These are phyloP conservation scores for Oreortyx pictus DNA, from an alignment of 2,797 vertebrate genomes.

Conservation along the genomic window DNA sequence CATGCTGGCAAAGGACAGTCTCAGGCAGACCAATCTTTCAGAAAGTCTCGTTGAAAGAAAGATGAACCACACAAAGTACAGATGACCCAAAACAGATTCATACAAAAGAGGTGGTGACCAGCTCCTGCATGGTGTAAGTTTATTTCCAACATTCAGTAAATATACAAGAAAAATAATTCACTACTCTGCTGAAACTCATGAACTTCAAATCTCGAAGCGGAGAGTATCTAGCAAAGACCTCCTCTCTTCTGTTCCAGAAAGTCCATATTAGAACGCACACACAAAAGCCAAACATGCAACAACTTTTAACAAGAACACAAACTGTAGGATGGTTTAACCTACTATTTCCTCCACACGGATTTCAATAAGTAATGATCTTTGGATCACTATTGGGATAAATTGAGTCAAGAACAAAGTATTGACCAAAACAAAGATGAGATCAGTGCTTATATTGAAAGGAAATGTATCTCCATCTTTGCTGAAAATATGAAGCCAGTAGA, in stretches of 20 bases:
- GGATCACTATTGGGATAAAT: slow-evolving; percentile 29
- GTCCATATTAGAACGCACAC: neutral
- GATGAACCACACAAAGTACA: rapidly evolving
- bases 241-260: neutral
- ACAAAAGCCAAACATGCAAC: neutral
- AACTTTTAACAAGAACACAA: neutral
- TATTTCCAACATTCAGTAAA: neutral
- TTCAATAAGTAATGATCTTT: neutral
- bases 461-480: neutral
- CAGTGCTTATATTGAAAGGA: neutral
- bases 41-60: neutral
- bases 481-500: neutral
- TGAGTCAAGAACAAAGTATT: slow-evolving; percentile 19
- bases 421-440: slow-evolving; percentile 16
- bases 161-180: neutral
- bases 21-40: neutral
- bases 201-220: neutral
- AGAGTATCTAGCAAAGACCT: neutral
- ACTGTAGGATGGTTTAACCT: neutral
- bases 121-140: rapidly evolving
- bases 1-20: neutral
- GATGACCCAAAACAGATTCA: rapidly evolving
- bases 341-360: neutral
- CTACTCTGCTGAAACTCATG: neutral
- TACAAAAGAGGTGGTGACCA: neutral